Evolutionary conservation across 2,888 invertebrate species (phyloP).

Genomic region (Eupithecia subfuscata): DNA sequence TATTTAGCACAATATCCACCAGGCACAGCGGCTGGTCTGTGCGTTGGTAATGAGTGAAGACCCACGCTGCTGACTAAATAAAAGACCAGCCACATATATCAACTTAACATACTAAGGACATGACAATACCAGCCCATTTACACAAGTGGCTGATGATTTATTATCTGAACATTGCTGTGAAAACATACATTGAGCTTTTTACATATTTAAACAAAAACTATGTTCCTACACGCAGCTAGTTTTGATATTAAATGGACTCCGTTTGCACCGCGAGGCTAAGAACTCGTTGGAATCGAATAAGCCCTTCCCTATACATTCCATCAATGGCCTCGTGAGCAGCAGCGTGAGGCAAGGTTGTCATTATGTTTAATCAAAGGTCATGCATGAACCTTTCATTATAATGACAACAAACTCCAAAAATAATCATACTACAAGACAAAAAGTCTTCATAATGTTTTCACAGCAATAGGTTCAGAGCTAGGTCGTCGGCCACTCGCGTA

Average conservation of each 20-base stretch:
- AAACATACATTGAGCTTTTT: not conserved
- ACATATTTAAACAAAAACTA: not conserved
- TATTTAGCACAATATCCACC: not conserved
- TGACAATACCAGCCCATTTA: conserved; percentile 45
- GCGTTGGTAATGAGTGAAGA: conserved; percentile 77
- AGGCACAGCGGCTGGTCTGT: not conserved
- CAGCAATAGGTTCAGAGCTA: not conserved
- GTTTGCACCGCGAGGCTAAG: not conserved
- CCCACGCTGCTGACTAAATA: conserved; percentile 56
- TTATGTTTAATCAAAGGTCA: not conserved
- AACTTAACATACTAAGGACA: conserved; percentile 51
- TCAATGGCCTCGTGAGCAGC: not conserved
- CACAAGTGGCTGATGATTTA: conserved; percentile 14
- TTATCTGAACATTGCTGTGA: not conserved
- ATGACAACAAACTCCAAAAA: not conserved
- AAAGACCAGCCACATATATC: conserved; percentile 60
- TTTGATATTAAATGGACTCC: not conserved
- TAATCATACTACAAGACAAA: not conserved
- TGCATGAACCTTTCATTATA: not conserved
- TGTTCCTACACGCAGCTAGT: not conserved
- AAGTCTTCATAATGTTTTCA: not conserved
- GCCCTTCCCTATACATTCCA: not conserved
- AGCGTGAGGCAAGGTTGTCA: not conserved
- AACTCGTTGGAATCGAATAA: not conserved
- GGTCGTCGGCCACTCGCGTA: conserved; percentile 16